phyloP scores from a whole-genome alignment of 2,888 invertebrate genomes.

The Acronicta psi region DNA sequence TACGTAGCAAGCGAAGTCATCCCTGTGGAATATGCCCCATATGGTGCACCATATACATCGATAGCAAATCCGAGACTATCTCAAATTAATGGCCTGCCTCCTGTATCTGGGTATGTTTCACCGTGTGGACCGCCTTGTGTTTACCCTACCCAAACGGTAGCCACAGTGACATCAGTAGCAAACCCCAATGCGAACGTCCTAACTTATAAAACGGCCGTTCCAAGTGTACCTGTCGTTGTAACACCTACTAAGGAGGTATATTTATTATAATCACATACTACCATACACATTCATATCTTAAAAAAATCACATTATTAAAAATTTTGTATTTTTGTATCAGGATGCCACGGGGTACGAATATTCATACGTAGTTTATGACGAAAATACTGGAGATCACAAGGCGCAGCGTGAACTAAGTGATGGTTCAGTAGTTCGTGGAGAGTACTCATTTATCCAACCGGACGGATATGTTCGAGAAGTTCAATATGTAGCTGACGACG shows the following conservation, averaged over 20 bases:
- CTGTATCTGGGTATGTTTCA: conserved; percentile 60
- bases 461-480: conserved; percentile 87
- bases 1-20: conserved; percentile 70
- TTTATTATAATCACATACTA: too few relatives aligned
- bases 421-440: conserved; percentile 86
- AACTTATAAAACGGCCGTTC: conserved; percentile 65
- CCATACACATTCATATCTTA: too few relatives aligned
- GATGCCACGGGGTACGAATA: conserved; percentile 77
- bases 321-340: conserved; percentile 55
- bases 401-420: conserved; percentile 86
- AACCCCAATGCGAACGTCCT: conserved; percentile 68
- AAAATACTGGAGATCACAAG: conserved; percentile 87
- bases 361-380: conserved; percentile 87
- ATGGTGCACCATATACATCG: conserved; percentile 67
- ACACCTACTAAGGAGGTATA: conserved; percentile 71
- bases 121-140: conserved; percentile 79
- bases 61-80: conserved; percentile 64
- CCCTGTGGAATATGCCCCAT: conserved; percentile 70
- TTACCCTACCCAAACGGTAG: conserved; percentile 62
- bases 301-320: background rate
- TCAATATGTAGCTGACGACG: conserved; percentile 86
- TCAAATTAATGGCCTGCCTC: conserved; percentile 65
- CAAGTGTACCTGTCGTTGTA: conserved; percentile 71
- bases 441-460: conserved; percentile 87
- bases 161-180: conserved; percentile 56